phyloP scores from a whole-genome alignment of 2,797 vertebrate species.

The Lithobates pipiens region DNA sequence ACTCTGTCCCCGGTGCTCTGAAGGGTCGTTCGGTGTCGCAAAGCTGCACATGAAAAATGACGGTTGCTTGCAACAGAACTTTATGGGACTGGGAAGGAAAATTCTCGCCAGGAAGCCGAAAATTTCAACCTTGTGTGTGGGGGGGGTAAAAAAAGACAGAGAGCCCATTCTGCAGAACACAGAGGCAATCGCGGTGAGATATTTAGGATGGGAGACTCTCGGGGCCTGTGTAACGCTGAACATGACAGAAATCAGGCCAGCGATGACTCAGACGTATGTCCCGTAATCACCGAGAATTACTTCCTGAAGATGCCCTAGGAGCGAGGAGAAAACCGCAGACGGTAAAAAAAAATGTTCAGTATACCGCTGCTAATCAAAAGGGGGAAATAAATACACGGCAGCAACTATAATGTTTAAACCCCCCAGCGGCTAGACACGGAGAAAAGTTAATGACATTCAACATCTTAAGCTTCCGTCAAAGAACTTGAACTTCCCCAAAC shows the following conservation, averaged over 20 bases:
- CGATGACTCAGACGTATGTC: not conserved
- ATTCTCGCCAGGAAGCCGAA: conserved; percentile 24
- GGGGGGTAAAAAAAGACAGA: not conserved
- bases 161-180: conserved; percentile 37
- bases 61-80: conserved; percentile 24
- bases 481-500: not conserved
- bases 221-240: not conserved
- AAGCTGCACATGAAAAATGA: conserved; percentile 38
- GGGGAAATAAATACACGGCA: not conserved
- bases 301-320: not conserved
- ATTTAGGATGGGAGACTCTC: conserved; percentile 9
- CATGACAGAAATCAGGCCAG: not conserved
- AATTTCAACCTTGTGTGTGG: conserved; percentile 12
- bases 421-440: not conserved
- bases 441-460: not conserved
- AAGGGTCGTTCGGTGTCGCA: conserved; percentile 53
- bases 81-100: conserved; percentile 31
- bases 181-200: conserved; percentile 20
- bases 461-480: not conserved
- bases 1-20: conserved; percentile 28
- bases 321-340: not conserved
- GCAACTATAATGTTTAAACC: not conserved
- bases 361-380: not conserved
- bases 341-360: not conserved
- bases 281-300: not conserved